Evolutionary conservation across 1,140 invertebrate genomes (phyloP), one percentile per base, ranked within the genome.

Genomic region (Zaprionus inermis): DNA sequence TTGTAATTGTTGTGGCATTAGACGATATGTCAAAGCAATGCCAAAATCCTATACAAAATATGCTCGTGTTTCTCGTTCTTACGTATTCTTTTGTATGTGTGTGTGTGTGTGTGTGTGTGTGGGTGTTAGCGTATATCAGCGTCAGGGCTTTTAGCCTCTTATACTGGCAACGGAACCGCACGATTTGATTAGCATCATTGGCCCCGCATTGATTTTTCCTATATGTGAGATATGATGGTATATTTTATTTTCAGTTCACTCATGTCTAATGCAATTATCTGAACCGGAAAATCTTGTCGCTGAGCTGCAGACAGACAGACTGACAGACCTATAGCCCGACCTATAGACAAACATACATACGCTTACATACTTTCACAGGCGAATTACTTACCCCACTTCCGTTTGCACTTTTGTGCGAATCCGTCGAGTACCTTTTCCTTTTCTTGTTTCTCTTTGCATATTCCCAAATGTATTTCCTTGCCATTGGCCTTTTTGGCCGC

Each of bases 1-100:
- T 80, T 78, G 83, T 88, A 88, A 88, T 88, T 88, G 83, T 88
- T 88, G 80, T 75, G 80, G 88, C 83, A 88, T 88, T 88, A 88
- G 89, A 80, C 89, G 83, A 88, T 88, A 88, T 89, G 83, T 89
- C 83, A 88, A 88, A 88, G 83, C 77, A 80, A 78, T 78, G 84
- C 38, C 79, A 88, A 88, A 86, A 86, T 86, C 79, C 82, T 64
- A 65, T 74, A 86, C 64, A 80, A 79, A 75, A 49, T 64, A 41
- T 71, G 22, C 32, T 34, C 55, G 32, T 30, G 22, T 30, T 12
- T 2, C 1, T 14, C 38, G 16, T 41, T 18, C 54, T 34, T 30
- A 55, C 18, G 22, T 67, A n/a, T 54, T 18, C 22, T 58, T 34
- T 58, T n/a, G 54, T 51, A 52, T 58, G 55, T 64, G 58, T 72